Base-by-base conservation (phyloP, 2,113 vertebrate genomes). In the Periophthalmus modestus region DNA sequence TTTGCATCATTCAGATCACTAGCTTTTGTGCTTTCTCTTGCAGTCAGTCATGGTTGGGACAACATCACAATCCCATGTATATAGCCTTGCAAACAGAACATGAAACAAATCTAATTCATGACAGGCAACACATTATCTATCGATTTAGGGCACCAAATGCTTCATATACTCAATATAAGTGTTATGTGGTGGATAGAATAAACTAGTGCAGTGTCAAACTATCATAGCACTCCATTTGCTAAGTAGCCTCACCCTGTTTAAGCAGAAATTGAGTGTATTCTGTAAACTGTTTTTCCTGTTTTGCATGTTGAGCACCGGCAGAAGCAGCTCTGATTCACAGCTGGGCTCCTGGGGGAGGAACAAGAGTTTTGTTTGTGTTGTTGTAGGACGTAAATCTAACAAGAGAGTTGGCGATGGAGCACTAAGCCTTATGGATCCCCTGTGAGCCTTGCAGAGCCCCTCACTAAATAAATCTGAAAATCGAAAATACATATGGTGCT, bases 401-500 rank as follows among this genome's bases (percentile, higher is more conserved):
- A 79, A 84, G 87, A 85, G 88, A 91, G 87, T 88, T 89, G 82
- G 82, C 85, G 87, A 90, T 85, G 77, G 80, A 90, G 89, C 82
- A 85, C 68, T 84, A 78, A 87, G 87, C 82, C 87, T 87, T 89
- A 88, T 86, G 78, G 84, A 87, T 92, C 86, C 89, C 92, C 84
- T 84, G 78, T 82, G 90, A 80, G 81, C 82, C 80, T 79, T 84
- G 66, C 81, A 5, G 81, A 87, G 71, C 77, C 85, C 85, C 85
- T 85, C 80, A 82, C 87, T 91, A 92, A 92, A 93, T 93, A 93
- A 92, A 93, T 92, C 90, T 89, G 82, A 91, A 67, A 67, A 93
- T 92, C 66, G 87, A 92, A 93, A 93, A 90, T 87, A 87, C 92
- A 93, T 92, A 91, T 93, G 92, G 90, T 91, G 86, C 78, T 79